A percentile compares a stretch with the other conserved stretches of the same genome.
phyloP scores from a whole-genome alignment of 2,113 vertebrate genomes.

The Buteo buteo region DNA sequence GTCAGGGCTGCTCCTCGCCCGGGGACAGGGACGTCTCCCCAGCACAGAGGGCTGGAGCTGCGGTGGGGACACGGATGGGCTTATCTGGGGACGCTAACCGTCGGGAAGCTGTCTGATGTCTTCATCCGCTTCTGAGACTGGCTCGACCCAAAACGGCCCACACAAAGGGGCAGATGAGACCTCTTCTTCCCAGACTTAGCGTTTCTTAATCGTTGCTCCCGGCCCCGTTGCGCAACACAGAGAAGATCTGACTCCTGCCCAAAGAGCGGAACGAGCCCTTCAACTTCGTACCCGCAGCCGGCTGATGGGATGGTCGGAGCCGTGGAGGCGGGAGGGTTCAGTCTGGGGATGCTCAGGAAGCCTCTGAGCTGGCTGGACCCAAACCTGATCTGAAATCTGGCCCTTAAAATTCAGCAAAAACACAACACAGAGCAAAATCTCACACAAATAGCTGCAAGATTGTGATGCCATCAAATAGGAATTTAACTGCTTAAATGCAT shows the following conservation, averaged over 20 bases:
- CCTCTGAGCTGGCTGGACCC: background rate
- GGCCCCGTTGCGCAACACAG: background rate
- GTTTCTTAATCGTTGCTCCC: accelerated
- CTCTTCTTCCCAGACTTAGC: background rate
- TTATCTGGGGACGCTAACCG: no score
- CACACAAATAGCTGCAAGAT: background rate
- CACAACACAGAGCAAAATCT: background rate
- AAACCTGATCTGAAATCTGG: background rate
- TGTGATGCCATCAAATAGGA: background rate
- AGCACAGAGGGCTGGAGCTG: background rate
- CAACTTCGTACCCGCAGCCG: accelerated
- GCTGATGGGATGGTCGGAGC: background rate
- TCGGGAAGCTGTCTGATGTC: accelerated
- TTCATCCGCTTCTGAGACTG: background rate
- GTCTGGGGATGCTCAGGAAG: background rate
- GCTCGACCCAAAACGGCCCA: accelerated
- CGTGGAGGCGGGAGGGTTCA: accelerated
- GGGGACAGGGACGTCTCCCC: background rate
- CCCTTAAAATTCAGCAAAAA: background rate
- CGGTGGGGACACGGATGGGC: accelerated
- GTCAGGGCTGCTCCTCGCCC: background rate
- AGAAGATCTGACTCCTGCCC: background rate
- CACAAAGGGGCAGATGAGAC: background rate
- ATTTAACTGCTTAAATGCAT: background rate
- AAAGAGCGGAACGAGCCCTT: background rate